A percentile compares a stretch with the other conserved stretches of the same genome.
Conservation (phyloP, 2,113 vertebrate species). For the Corythornis madagascariensis region DNA sequence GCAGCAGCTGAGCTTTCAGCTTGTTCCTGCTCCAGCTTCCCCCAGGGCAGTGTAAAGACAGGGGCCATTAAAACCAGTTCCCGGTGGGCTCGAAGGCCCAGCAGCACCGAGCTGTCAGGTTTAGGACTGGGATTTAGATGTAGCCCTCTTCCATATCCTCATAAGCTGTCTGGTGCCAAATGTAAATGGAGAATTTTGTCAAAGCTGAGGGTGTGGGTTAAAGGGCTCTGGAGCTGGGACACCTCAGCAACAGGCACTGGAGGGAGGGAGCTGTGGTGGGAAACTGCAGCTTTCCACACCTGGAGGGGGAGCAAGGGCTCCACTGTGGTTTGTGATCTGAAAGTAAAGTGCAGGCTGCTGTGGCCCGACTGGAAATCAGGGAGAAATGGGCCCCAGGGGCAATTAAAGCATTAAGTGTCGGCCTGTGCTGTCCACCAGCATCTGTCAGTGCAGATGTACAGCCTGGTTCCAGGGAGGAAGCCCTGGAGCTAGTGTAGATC, state of each 20-base stretch:
- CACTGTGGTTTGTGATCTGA: not conserved
- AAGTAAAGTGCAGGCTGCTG: not conserved
- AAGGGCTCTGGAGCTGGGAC: not conserved
- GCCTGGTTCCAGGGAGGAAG: not conserved
- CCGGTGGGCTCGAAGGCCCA: not conserved
- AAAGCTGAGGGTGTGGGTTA: not conserved
- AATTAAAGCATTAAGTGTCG: not conserved
- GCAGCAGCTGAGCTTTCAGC: not conserved
- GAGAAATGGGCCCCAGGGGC: not conserved
- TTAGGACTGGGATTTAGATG: not conserved
- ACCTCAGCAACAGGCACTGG: not conserved
- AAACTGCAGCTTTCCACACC: not conserved
- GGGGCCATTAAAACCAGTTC: not conserved
- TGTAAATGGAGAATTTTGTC: not conserved
- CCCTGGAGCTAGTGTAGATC: not conserved
- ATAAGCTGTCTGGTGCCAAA: not conserved
- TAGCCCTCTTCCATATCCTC: not conserved
- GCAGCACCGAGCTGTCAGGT: not conserved
- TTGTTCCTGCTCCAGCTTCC: not conserved
- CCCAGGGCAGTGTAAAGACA: not conserved
- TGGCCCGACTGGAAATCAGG: not conserved
- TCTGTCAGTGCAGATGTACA: rapidly evolving
- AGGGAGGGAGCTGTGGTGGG: not conserved
- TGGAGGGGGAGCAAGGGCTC: not conserved
- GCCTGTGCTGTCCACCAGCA: not conserved